Evolutionary conservation across 2,888 invertebrate genomes (phyloP), one percentile per base, ranked within the genome.

Genomic region (Hydrotaea diabolus): DNA sequence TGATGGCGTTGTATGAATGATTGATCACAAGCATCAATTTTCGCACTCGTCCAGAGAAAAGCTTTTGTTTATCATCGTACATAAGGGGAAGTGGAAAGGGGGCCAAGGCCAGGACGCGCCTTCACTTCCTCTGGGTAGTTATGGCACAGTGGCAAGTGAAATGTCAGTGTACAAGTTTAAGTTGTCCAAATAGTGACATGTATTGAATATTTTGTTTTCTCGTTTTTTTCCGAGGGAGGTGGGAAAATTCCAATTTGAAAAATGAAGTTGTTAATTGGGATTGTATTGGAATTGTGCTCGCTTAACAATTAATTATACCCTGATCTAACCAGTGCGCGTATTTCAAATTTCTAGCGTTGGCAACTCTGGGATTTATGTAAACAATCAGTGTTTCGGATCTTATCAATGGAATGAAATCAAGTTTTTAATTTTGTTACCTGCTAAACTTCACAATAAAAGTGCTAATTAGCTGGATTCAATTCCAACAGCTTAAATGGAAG

Each of bases 11-110:
- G 69, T 15, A 69, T 69, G 46, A 69, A 79, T 85, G 85, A 85
- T 85, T 79, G 82, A 85, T 85, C 82, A 80, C 77, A 62, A 71
- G 53, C 85, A 82, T 85, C 74, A 80, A 80, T 85, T 82, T 77
- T 79, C 74, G 46, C 77, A 82, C 78, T 66, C 76, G 75, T 76
- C 19, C 39, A n/a, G 31, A 4, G 4, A 31, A 36, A n/a, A 17
- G 39, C 39, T 17, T 17, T 62, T 39, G 66, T 62, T 26, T 26
- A 31, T 66, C 55, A 55, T 19, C 66, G 66, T 17, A n/a, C n/a
- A n/a, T n/a, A 15, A 62, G 3, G 26, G 23, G n/a, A 2, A 19
- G 5, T n/a, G 53, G n/a, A 17, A 2, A 17, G 21, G 55, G 9
- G 55, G 4, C 13, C 59, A 59, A 2, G 5, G 21, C 9, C 2